Evolutionary conservation across 2,888 invertebrate species (phyloP).

Genomic region (Ecdyonurus torrentis): DNA sequence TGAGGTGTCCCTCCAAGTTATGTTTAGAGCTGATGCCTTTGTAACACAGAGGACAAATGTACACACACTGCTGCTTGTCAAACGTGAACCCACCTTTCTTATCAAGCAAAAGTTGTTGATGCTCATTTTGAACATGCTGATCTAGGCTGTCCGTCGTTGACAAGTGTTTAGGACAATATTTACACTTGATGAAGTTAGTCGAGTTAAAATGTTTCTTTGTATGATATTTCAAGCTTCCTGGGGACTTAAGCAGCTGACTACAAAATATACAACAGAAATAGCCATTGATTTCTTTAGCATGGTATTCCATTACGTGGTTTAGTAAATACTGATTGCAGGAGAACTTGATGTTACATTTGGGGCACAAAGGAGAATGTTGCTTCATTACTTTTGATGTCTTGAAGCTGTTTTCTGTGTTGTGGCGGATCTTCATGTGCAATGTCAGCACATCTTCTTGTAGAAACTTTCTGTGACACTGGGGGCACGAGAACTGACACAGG

Average conservation of each 20-base stretch:
- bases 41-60: background rate
- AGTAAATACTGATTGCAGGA: background rate
- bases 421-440: background rate
- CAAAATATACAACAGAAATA: background rate
- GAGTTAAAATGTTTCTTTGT: background rate
- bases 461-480: background rate
- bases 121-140: background rate
- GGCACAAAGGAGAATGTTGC: background rate
- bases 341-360: background rate
- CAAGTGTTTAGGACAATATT: background rate
- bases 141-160: background rate
- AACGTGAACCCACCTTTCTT: background rate
- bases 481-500: no score
- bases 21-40: background rate
- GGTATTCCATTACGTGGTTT: background rate
- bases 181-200: background rate
- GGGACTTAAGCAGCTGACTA: background rate
- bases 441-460: background rate
- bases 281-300: background rate
- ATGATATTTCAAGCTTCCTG: background rate
- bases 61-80: background rate
- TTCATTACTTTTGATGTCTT: no score
- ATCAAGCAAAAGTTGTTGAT: background rate
- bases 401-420: background rate
- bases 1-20: background rate